phyloP scores from a whole-genome alignment of 2,113 vertebrate genomes.

The Phodopus roborovskii region DNA sequence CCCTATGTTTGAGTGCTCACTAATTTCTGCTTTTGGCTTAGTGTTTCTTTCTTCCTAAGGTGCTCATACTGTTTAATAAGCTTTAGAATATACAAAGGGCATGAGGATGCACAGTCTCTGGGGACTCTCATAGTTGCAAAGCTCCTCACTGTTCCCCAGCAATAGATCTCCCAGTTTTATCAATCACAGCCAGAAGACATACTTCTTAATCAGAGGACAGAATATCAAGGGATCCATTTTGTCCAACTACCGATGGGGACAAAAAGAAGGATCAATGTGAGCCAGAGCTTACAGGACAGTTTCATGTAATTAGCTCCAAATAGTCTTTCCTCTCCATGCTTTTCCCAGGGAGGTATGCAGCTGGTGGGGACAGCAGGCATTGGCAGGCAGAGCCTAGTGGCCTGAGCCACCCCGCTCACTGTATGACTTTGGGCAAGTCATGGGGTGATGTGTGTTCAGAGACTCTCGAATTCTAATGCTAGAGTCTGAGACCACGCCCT shows the following conservation, averaged over 20 bases:
- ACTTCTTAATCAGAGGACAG: not conserved
- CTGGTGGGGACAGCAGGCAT: not conserved
- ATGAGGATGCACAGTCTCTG: too few relatives aligned
- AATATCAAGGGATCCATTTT: not conserved
- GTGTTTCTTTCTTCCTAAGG: not conserved
- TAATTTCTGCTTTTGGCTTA: not conserved
- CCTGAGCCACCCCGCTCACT: not conserved
- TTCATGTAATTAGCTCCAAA: slow-evolving; percentile 25
- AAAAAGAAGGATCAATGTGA: slow-evolving; percentile 48
- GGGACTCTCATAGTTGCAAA: not conserved
- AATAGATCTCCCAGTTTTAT: not conserved
- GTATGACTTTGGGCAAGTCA: not conserved
- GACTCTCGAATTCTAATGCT: too few relatives aligned
- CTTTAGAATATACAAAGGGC: not conserved
- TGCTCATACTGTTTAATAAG: not conserved
- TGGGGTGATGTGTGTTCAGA: not conserved
- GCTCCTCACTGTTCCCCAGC: not conserved
- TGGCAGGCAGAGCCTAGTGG: not conserved
- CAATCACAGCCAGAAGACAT: not conserved
- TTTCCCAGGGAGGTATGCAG: not conserved
- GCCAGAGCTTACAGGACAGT: slow-evolving; percentile 17
- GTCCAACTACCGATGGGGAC: slow-evolving; percentile 17
- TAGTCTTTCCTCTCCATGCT: not conserved
- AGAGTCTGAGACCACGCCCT: not conserved
- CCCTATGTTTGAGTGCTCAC: not conserved